Conservation (phyloP, 2,797 vertebrate genomes). For the Sebastes matsubarae region DNA sequence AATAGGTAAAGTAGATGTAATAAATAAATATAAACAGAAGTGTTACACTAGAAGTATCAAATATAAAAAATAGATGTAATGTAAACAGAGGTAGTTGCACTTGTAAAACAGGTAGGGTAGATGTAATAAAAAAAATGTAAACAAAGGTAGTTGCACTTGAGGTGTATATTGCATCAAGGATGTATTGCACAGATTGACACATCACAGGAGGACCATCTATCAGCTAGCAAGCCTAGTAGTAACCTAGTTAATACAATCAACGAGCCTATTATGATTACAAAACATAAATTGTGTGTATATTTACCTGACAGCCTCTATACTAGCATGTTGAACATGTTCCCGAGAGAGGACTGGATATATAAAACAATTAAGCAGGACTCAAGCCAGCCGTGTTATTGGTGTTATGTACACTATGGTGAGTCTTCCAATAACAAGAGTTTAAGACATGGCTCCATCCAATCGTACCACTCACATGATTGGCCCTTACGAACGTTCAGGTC, state of each 20-base stretch:
- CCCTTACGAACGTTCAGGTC: neutral
- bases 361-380: neutral
- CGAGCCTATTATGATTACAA: neutral
- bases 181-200: neutral
- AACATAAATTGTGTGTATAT: neutral
- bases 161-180: too few species aligned
- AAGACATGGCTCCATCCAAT: constrained; percentile 52
- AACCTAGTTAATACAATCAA: neutral
- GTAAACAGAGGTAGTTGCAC: too few species aligned
- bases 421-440: constrained; percentile 67
- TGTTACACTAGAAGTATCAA: too few species aligned
- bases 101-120: too few species aligned
- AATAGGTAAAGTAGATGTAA: too few species aligned
- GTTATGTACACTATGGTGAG: neutral
- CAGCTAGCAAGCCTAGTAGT: neutral
- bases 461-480: constrained; percentile 67
- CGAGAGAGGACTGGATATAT: neutral
- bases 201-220: neutral
- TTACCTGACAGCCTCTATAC: constrained; percentile 42
- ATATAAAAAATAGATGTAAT: too few species aligned
- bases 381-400: neutral
- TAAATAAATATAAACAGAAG: too few species aligned
- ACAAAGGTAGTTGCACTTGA: too few species aligned
- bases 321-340: constrained; percentile 13
- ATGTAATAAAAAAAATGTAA: too few species aligned